Percentiles rank a stretch among this genome's conserved stretches.
Evolutionary conservation across 2,888 invertebrate genomes (phyloP).

Genomic region (Sesamia inferens): DNA sequence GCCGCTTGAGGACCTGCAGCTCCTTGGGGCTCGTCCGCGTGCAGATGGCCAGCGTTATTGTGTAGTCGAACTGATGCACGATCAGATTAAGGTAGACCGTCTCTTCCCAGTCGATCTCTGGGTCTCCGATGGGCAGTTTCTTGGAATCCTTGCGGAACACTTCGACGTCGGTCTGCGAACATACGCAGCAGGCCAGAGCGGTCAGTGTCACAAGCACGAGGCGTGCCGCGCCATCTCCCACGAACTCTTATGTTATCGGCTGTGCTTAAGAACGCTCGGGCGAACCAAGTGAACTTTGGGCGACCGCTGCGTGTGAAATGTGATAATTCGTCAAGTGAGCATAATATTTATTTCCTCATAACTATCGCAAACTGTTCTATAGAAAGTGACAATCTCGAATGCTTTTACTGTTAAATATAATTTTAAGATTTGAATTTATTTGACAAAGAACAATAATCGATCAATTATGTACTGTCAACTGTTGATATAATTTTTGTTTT

Average conservation of each 20-base stretch:
- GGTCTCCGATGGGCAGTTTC: constrained; percentile 98
- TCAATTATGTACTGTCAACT: constrained; percentile 75
- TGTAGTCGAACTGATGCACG: constrained; percentile 99
- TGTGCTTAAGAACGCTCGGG: constrained; percentile 61
- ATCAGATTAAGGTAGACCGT: constrained; percentile 99
- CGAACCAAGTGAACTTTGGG: constrained; percentile 49
- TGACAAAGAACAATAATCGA: constrained; percentile 79
- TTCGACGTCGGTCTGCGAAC: constrained; percentile 96
- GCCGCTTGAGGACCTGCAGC: constrained; percentile 97
- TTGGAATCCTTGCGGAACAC: constrained; percentile 99
- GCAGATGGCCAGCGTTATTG: constrained; percentile 98
- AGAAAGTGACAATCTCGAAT: constrained; percentile 72
- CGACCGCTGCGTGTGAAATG: constrained; percentile 62
- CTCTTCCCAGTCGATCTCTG: constrained; percentile 99
- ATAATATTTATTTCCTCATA: constrained; percentile 60
- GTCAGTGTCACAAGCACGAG: constrained; percentile 47
- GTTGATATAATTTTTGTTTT: constrained; percentile 82
- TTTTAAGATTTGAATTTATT: constrained; percentile 76
- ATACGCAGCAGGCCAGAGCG: constrained; percentile 61
- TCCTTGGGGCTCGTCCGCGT: constrained; percentile 99
- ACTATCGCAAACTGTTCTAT: constrained; percentile 70
- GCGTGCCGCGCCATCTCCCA: constrained; percentile 31
- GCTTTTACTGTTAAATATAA: constrained; percentile 84
- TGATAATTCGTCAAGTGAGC: constrained; percentile 71
- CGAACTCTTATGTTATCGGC: constrained; percentile 46